Base-by-base conservation (phyloP, 2,113 vertebrate genomes). In the Heterotis niloticus region DNA sequence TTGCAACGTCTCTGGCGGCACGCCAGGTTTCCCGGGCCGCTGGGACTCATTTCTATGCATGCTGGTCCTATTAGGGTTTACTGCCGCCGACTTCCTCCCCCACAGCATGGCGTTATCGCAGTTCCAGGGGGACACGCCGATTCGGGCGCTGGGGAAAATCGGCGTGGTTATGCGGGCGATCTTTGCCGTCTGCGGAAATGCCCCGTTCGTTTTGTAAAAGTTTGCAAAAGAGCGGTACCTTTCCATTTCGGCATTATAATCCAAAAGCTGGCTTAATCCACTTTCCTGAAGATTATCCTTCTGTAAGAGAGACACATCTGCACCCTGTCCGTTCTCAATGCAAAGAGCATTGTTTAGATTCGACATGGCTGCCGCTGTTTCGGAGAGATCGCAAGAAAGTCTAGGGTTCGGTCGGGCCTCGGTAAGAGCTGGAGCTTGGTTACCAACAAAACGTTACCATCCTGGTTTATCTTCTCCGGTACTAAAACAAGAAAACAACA, bases 221-320 rank as follows among this genome's bases (percentile, higher is more conserved):
- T 95, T 94, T 85, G 96, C 96, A 84, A 98, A 96, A 86, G 96
- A 97, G 88, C 95, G 91, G 91, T 96, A 97, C 88, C 96, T 93
- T 93, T 98, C 95, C 92, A 97, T 95, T 92, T 98, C 96, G 26
- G 96, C 95, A 87, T 96, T 97, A 93, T 97, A 97, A 95, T 98
- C 96, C 96, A 95, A 95, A 88, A 98, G 93, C 90, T 95, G 94
- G 92, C 93, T 95, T 86, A 96, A 93, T 90, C 95, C 95, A 90
- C 94, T 94, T 83, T 96, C 95, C 91, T 94, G 94, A 88, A 98
- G 95, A 90, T 90, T 95, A 88, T 97, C 96, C 94, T 97, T 98
- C 88, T 95, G 95, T 89, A 98, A 88, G 81, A 96, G 94, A 82
- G 95, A 93, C 79, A 96, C 86, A 80, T 97, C 96, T 75, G 93